These are phyloP conservation scores for Pandemis heparana DNA, from an alignment of 2,888 invertebrate species.

Conservation along the genomic window DNA sequence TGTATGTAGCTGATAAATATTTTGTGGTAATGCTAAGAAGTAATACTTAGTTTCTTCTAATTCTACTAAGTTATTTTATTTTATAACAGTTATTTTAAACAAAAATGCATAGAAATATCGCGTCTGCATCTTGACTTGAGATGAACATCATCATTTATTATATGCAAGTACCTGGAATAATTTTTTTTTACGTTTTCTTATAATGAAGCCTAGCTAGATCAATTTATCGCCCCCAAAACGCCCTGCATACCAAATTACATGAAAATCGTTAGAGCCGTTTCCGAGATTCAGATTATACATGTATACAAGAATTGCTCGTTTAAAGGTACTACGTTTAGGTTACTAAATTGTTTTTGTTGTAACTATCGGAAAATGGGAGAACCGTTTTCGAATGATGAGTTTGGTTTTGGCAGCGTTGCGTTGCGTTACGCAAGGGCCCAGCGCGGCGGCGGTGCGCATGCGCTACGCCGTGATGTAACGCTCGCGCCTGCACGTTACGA, in stretches of 20 bases:
- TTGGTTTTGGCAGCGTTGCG: neutral
- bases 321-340: too few species aligned
- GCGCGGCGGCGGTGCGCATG: constrained; percentile 44
- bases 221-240: too few species aligned
- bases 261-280: too few species aligned
- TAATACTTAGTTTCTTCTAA: neutral
- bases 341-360: neutral
- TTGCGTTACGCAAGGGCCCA: constrained; percentile 37
- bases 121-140: neutral
- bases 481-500: constrained; percentile 50
- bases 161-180: too few species aligned
- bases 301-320: too few species aligned
- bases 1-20: constrained; percentile 8
- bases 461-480: constrained; percentile 54
- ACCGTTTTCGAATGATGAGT: neutral
- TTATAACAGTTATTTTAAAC: neutral
- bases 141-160: neutral
- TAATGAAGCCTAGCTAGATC: too few species aligned
- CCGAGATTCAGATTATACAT: too few species aligned
- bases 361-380: neutral
- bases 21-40: neutral
- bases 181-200: too few species aligned
- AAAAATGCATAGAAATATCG: neutral
- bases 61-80: neutral
- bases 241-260: too few species aligned